phyloP scores from a whole-genome alignment of 2,888 invertebrate species.

The Andrena dorsata region DNA sequence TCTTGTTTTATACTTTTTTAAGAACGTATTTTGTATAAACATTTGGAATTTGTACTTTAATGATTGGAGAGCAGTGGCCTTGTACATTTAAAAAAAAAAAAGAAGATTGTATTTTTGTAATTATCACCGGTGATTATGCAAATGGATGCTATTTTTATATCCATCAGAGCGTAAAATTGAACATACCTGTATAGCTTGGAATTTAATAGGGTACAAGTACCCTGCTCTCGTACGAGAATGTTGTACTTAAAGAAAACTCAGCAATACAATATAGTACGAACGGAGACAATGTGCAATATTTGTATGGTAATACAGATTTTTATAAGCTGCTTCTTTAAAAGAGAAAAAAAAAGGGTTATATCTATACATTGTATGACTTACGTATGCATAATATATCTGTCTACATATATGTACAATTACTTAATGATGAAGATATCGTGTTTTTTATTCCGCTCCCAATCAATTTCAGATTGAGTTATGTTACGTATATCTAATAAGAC shows the following conservation, averaged over 20 bases:
- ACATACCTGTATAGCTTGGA: slow-evolving; percentile 31
- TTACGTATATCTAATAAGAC: slow-evolving; percentile 44
- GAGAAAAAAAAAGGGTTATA: slow-evolving; percentile 70
- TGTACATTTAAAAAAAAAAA: slow-evolving; percentile 59
- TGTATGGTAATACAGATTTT: slow-evolving; percentile 75
- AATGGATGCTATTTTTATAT: slow-evolving; percentile 49
- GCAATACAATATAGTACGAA: slow-evolving; percentile 56
- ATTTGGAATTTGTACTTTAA: slow-evolving; percentile 72
- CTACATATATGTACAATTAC: slow-evolving; percentile 61
- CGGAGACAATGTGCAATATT: slow-evolving; percentile 79
- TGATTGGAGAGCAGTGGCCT: slow-evolving; percentile 67
- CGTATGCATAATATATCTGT: slow-evolving; percentile 74
- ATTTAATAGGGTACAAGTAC: slow-evolving; percentile 50
- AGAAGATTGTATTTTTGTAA: slow-evolving; percentile 67
- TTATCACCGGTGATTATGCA: slow-evolving; percentile 24
- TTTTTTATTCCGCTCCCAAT: slow-evolving; percentile 68
- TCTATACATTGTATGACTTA: slow-evolving; percentile 75
- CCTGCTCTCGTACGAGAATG: slow-evolving; percentile 69
- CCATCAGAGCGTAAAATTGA: slow-evolving; percentile 13
- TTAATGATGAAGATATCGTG: slow-evolving; percentile 59
- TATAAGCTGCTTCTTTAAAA: slow-evolving; percentile 68
- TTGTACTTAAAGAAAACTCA: slow-evolving; percentile 61
- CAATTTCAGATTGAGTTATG: slow-evolving; percentile 65
- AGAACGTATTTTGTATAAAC: slow-evolving; percentile 79
- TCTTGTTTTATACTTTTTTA: slow-evolving; percentile 83